These are phyloP conservation scores for Rhabdomys pumilio DNA, from an alignment of 2,797 vertebrate species.

Conservation along the genomic window DNA sequence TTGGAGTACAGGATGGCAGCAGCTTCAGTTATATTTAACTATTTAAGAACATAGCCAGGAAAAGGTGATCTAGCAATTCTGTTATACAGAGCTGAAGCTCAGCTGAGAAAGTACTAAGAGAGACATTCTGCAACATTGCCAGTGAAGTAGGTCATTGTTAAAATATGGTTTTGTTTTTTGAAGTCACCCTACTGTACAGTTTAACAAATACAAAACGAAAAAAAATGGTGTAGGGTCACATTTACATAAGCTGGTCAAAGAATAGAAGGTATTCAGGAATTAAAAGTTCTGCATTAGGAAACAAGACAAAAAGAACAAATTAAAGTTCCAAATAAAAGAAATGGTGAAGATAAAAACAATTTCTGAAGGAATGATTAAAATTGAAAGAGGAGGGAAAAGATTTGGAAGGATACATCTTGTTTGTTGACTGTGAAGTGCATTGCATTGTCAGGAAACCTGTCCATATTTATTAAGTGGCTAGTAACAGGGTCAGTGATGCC, in stretches of 20 bases:
- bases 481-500: not conserved
- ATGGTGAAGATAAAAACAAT: not conserved
- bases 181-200: not conserved
- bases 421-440: not conserved
- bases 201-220: constrained; percentile 7
- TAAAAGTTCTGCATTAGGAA: not conserved
- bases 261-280: not conserved
- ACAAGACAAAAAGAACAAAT: not conserved
- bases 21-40: constrained; percentile 1
- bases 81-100: not conserved
- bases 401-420: not conserved
- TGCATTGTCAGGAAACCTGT: not conserved
- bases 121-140: not conserved
- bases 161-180: constrained; percentile 26
- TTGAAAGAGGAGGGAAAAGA: not conserved
- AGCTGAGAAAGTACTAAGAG: not conserved
- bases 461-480: not conserved
- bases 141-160: not conserved
- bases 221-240: not conserved
- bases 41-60: not conserved
- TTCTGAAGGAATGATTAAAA: constrained; percentile 39
- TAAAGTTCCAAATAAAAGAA: not conserved
- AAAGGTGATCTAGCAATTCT: not conserved
- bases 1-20: not conserved
- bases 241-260: not conserved